Percentiles rank a stretch among this genome's conserved stretches.
Conservation (phyloP, 2,113 vertebrate genomes). For the Thunnus maccoyii region DNA sequence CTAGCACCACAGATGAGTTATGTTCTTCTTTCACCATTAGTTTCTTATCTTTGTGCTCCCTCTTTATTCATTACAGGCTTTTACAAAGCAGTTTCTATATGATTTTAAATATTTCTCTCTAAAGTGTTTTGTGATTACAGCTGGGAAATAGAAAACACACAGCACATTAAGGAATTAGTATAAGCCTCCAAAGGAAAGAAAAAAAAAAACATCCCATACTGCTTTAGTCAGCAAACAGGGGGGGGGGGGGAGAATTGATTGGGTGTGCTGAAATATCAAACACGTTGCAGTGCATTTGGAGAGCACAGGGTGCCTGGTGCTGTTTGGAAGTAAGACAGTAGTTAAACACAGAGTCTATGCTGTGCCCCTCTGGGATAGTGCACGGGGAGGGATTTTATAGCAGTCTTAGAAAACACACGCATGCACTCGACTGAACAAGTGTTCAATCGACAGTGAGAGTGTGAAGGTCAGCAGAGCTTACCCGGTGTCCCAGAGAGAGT, state of each 20-base stretch:
- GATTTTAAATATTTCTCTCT: constrained; percentile 45
- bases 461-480: constrained; percentile 84
- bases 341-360: constrained; percentile 28
- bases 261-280: constrained; percentile 46
- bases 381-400: constrained; percentile 1
- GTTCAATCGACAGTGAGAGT: constrained; percentile 31
- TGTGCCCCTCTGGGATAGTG: constrained; percentile 34
- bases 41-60: constrained; percentile 27
- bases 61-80: constrained; percentile 37
- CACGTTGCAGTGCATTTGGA: constrained; percentile 39
- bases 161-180: constrained; percentile 63
- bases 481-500: constrained; percentile 99
- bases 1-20: constrained; percentile 24
- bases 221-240: constrained; percentile 58
- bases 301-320: constrained; percentile 35
- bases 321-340: constrained; percentile 47
- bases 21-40: not conserved
- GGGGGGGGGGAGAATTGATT: constrained; percentile 35
- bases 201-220: constrained; percentile 23
- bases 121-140: constrained; percentile 61
- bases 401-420: constrained; percentile 34
- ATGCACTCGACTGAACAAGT: constrained; percentile 49
- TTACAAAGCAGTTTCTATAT: constrained; percentile 23
- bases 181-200: constrained; percentile 29
- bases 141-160: constrained; percentile 44